These are phyloP conservation scores for Drosophila rhopaloa DNA, from an alignment of 1,140 invertebrate species.

Conservation along the genomic window DNA sequence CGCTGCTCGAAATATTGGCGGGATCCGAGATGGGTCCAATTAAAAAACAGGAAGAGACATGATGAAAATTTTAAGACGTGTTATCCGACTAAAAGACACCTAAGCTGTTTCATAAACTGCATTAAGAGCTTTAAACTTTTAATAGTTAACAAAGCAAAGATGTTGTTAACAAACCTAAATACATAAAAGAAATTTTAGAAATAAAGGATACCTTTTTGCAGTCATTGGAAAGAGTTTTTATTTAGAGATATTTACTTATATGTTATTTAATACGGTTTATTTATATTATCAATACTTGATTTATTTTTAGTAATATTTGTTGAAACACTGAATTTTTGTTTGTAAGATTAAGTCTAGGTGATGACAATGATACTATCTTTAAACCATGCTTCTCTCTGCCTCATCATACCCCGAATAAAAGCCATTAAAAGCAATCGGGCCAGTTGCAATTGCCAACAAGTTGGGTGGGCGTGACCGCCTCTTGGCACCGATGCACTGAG, in stretches of 20 bases:
- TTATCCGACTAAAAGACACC: slow-evolving; percentile 5
- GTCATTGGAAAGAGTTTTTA: too few relatives aligned
- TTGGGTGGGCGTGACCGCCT: slow-evolving; percentile 19
- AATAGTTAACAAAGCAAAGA: too few relatives aligned
- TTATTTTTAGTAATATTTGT: too few relatives aligned
- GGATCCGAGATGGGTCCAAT: slow-evolving; percentile 50
- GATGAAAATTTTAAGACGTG: neutral
- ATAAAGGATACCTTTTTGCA: too few relatives aligned
- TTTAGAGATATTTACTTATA: too few relatives aligned
- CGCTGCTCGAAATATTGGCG: slow-evolving; percentile 44
- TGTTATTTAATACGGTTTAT: too few relatives aligned
- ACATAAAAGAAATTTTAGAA: too few relatives aligned
- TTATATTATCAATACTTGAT: too few relatives aligned
- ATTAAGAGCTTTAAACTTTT: too few relatives aligned
- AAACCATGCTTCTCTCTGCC: neutral
- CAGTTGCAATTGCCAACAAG: slow-evolving; percentile 24
- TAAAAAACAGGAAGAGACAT: slow-evolving; percentile 53
- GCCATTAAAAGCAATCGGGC: slow-evolving; percentile 19
- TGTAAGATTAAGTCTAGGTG: too few relatives aligned
- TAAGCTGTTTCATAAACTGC: neutral
- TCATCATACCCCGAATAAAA: slow-evolving; percentile 2
- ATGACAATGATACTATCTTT: too few relatives aligned
- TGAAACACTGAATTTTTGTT: neutral
- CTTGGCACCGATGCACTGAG: slow-evolving; percentile 15
- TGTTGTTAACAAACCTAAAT: too few relatives aligned